Percentiles rank a stretch among this genome's conserved stretches.
These are phyloP conservation scores for Pyralis farinalis DNA, from an alignment of 2,888 invertebrate genomes.

Conservation along the genomic window DNA sequence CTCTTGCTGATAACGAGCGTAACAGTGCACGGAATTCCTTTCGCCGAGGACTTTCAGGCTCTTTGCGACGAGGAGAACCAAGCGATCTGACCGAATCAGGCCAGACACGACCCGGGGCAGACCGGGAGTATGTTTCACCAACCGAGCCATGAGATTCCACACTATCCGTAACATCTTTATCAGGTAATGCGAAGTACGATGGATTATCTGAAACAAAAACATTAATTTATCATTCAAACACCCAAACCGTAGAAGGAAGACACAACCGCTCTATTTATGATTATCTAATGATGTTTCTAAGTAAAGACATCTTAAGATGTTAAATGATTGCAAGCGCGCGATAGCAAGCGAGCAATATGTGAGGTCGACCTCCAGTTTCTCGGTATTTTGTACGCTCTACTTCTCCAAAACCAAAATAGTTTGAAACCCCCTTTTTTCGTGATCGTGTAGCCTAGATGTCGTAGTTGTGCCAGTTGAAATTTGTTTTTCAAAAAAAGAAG, in stretches of 20 bases:
- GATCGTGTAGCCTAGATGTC: too few relatives aligned
- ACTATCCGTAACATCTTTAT: conserved; percentile 66
- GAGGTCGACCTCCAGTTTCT: too few relatives aligned
- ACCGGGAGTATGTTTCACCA: conserved; percentile 83
- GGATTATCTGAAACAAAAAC: conserved; percentile 85
- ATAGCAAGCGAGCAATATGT: too few relatives aligned
- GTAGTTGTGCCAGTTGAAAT: too few relatives aligned
- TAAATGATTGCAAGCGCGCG: too few relatives aligned
- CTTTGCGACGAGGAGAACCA: conserved; percentile 57
- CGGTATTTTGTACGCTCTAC: too few relatives aligned
- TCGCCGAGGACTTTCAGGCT: conserved; percentile 66
- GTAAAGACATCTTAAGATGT: conserved; percentile 9
- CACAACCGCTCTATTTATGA: background rate
- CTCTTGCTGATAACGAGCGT: conserved; percentile 84
- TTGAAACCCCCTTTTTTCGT: too few relatives aligned
- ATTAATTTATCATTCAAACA: background rate
- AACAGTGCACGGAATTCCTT: conserved; percentile 82
- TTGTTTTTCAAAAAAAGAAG: too few relatives aligned
- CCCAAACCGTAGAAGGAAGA: background rate
- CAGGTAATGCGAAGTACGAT: conserved; percentile 86
- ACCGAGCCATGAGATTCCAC: conserved; percentile 39
- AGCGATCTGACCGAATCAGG: conserved; percentile 54
- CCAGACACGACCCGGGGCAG: conserved; percentile 85
- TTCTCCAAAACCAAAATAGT: too few relatives aligned
- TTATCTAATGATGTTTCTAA: conserved; percentile 2